Percentiles rank a stretch among this genome's conserved stretches.
phyloP scores from a whole-genome alignment of 2,113 vertebrate species.

The Amphiprion ocellaris region DNA sequence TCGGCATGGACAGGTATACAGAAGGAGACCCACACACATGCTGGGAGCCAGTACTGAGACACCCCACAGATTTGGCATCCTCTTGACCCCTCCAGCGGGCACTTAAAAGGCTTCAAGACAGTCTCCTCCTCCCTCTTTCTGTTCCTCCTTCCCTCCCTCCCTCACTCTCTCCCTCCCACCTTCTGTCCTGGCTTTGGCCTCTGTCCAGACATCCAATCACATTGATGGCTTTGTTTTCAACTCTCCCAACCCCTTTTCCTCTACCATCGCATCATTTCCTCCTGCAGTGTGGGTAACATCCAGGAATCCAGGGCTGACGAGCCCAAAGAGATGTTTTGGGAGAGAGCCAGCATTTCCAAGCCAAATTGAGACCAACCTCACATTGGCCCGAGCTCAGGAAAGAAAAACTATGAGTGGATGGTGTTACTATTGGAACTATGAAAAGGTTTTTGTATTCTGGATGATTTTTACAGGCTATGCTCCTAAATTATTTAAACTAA shows the following conservation, averaged over 20 bases:
- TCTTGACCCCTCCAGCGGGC: slow-evolving; percentile 70
- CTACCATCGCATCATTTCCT: slow-evolving; percentile 72
- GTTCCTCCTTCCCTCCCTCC: slow-evolving; percentile 28
- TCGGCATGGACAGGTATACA: slow-evolving; percentile 56
- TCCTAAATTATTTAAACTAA: slow-evolving; percentile 18
- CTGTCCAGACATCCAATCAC: slow-evolving; percentile 83
- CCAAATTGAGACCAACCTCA: slow-evolving; percentile 60
- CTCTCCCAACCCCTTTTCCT: slow-evolving; percentile 52
- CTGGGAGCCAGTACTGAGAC: slow-evolving; percentile 49
- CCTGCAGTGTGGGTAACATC: slow-evolving; percentile 74
- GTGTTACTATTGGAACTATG: slow-evolving; percentile 15
- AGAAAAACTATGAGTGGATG: slow-evolving; percentile 26
- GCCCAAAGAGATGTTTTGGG: slow-evolving; percentile 77
- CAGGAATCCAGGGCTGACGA: slow-evolving; percentile 75
- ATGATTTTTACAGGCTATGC: background rate
- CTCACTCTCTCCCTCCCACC: slow-evolving; percentile 46
- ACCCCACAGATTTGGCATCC: slow-evolving; percentile 58
- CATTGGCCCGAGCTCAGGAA: slow-evolving; percentile 28
- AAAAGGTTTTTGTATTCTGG: background rate
- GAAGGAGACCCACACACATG: slow-evolving; percentile 55
- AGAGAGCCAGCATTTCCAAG: slow-evolving; percentile 59
- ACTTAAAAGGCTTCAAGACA: slow-evolving; percentile 71
- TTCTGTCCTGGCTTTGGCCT: slow-evolving; percentile 76
- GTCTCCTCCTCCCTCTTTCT: slow-evolving; percentile 38
- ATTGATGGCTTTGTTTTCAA: slow-evolving; percentile 82